These are phyloP conservation scores for Zeugodacus cucurbitae DNA, from an alignment of 1,140 invertebrate genomes.

Conservation along the genomic window DNA sequence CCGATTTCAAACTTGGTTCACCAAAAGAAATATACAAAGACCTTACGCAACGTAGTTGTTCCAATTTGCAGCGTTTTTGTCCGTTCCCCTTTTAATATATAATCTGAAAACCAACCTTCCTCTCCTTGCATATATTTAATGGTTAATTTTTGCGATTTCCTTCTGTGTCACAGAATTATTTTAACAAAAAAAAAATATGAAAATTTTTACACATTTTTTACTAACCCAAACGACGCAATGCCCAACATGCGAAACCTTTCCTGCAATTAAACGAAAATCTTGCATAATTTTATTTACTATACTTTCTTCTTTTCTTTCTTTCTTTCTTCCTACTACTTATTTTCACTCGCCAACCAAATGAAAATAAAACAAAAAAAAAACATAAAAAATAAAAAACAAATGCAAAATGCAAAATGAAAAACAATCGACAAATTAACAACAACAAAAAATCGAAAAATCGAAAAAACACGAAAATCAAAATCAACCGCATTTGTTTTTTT, in stretches of 20 bases:
- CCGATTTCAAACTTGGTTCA: neutral
- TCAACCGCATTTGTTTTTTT: slow-evolving; percentile 20
- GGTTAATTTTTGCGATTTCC: neutral
- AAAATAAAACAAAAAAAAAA: neutral
- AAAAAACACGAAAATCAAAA: neutral
- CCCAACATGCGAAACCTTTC: neutral
- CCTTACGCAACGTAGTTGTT: neutral
- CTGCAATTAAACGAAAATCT: slow-evolving; percentile 19
- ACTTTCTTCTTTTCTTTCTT: slow-evolving; percentile 41
- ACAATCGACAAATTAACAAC: neutral
- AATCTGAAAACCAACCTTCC: neutral
- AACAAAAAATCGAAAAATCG: neutral
- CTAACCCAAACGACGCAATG: neutral
- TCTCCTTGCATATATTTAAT: neutral
- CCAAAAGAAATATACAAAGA: neutral
- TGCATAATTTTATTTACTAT: slow-evolving; percentile 39
- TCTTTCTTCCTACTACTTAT: slow-evolving; percentile 40
- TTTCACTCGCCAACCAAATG: slow-evolving; percentile 32
- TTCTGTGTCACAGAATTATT: neutral
- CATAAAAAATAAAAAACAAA: neutral
- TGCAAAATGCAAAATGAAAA: slow-evolving; percentile 17
- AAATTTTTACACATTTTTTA: neutral
- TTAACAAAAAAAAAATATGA: neutral
- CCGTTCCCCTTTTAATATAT: neutral
- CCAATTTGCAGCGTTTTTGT: neutral